These are phyloP conservation scores for Scaptomyza reducta DNA, from an alignment of 2,888 invertebrate species.

Conservation along the genomic window DNA sequence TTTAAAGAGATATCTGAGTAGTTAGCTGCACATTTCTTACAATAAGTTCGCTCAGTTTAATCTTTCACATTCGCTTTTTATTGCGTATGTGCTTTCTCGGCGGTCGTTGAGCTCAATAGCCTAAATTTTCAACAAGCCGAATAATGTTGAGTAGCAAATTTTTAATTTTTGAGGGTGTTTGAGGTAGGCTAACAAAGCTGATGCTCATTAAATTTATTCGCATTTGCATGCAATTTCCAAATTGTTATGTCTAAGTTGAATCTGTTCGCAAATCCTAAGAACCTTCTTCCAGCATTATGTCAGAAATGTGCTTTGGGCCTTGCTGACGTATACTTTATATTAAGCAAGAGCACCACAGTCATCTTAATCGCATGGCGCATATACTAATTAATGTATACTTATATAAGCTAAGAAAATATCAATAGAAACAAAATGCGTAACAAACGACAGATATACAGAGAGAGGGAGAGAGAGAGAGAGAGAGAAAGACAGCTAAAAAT, in stretches of 20 bases:
- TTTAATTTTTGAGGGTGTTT: not conserved
- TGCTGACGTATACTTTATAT: conserved; percentile 53
- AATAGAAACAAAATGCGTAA: conserved; percentile 26
- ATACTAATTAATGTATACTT: conserved; percentile 37
- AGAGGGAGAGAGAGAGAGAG: not conserved
- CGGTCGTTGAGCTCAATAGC: conserved; percentile 82
- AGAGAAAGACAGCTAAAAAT: conserved; percentile 12
- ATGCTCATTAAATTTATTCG: not conserved
- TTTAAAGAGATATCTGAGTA: not conserved
- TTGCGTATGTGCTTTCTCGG: conserved; percentile 49
- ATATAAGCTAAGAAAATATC: conserved; percentile 25
- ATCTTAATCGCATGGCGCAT: conserved; percentile 51
- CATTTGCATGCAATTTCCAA: not conserved
- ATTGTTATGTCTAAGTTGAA: no score
- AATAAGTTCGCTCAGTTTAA: not conserved
- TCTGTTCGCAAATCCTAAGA: not conserved
- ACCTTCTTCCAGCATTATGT: not conserved
- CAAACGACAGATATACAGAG: conserved; percentile 8
- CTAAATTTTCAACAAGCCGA: conserved; percentile 64
- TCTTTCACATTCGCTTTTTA: conserved; percentile 51
- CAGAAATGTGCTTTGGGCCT: not conserved
- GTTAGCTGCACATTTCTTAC: not conserved
- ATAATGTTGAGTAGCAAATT: conserved; percentile 15
- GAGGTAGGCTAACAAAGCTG: not conserved
- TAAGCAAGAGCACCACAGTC: not conserved